Evolutionary conservation across 1,140 invertebrate genomes (phyloP), one percentile per base, ranked within the genome.

Genomic region (Diplogasteroides magnus): DNA sequence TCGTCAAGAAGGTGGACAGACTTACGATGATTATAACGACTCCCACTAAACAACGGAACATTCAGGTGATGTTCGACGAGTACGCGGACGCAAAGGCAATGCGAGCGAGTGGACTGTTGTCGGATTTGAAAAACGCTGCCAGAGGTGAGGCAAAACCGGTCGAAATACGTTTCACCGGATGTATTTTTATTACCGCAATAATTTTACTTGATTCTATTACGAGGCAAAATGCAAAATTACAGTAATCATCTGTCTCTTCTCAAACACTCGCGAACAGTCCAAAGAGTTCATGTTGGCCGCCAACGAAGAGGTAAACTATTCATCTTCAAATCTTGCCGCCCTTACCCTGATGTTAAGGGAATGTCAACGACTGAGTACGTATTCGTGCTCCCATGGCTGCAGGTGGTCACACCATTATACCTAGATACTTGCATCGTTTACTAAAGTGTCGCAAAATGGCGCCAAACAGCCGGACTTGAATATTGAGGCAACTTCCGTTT

Each of bases 241-340:
- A 81, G 79, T 81, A 64, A 70, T 81, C 19, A 62, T 82, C 23
- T 82, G 81, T 62, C 64, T 82, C n/a, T 82, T 82, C 69, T 81
- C 78, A 3, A 75, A 69, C n/a, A 82, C 81, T 1, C 78, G 80
- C 13, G 80, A 82, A 67, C 29, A 78, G 19, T 74, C 79, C 27
- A 66, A 74, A 58, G 81, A 82, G 60, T 82, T 82, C 59, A 75
- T 82, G 76, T 73, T 78, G 32, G 79, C 79, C 1, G 75, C 77
- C 19, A 74, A 77, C 29, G 62, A 32, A 27, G n/a, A 56, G 14
- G n/a, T n/a, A n/a, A n/a, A n/a, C n/a, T n/a, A n/a, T n/a, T n/a
- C n/a, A n/a, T n/a, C n/a, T n/a, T n/a, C n/a, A n/a, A n/a, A n/a
- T n/a, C n/a, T n/a, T n/a, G n/a, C n/a, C n/a, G n/a, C n/a, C n/a